Evolutionary conservation across 2,888 invertebrate species (phyloP), one percentile per base, ranked within the genome.

Genomic region (Drosophila robusta): DNA sequence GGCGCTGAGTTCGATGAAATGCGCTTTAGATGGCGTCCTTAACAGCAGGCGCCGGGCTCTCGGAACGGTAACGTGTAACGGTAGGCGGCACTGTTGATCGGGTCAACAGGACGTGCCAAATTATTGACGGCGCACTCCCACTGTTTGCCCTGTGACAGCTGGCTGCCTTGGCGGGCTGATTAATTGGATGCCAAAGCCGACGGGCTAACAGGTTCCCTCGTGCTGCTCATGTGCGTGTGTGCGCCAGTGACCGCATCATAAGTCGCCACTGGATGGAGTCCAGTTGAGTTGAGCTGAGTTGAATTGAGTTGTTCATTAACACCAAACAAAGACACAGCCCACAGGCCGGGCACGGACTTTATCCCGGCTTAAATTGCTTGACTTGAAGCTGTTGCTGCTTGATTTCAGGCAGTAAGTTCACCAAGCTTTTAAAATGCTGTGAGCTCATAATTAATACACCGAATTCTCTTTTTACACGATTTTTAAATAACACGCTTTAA

Each of bases 1-100:
- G 83, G 80, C 89, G 83, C 84, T 65, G 89, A 88, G 87, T 78
- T 86, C 89, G 87, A 86, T 78, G 78, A 88, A 84, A 84, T 84
- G 83, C 80, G 73, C 78, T 83, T 83, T 88, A 86, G 89, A 78
- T 72, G 80, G 66, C 56, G 50, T 47, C 65, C 47, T 49, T 36
- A 55, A 36, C 52, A 56, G 86, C 73, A 62, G 55, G 42, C 50
- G 72, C 45, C 39, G 46, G 55, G 68, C 64, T 69, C 70, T 18
- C 18, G 18, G 1, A 18, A 18, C 18, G 18, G 18, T 18, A 18
- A 18, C 18, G 18, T 18, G 18, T n/a, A n/a, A n/a, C n/a, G n/a
- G n/a, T n/a, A n/a, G n/a, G n/a, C n/a, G n/a, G n/a, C n/a, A n/a
- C 18, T 18, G 18, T 18, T 18, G 18, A 18, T 18, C 18, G 18